Evolutionary conservation across 2,113 vertebrate genomes (phyloP), one percentile per base, ranked within the genome.

Genomic region (Pteropus alecto): DNA sequence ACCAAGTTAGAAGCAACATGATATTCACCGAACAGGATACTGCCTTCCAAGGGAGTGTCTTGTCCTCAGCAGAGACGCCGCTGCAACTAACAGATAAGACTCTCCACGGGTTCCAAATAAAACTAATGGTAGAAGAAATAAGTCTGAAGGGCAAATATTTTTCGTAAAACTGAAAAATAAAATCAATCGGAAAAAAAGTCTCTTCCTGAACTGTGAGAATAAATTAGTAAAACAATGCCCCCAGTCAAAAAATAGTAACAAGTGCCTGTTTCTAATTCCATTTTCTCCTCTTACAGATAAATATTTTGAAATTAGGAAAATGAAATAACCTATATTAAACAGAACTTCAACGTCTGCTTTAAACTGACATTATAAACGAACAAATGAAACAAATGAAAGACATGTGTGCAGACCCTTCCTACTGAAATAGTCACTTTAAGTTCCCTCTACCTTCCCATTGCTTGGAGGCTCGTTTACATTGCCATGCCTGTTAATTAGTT

Each of bases 261-360:
- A 38, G 9, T 93, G 58, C 5, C 5, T 51, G 6, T 51, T 61
- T 61, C 41, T 60, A 43, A 76, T 60, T 87, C 67, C 8, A 30
- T 77, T 77, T 33, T 28, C 48, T 15, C 71, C 60, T 58, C 48
- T 78, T 58, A 0, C 38, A 26, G 30, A 38, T 70, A 28, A 60
- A 78, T 70, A 48, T 61, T 91, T 86, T 91, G 58, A 95, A 90
- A 35, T 12, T 90, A 91, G 43, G 33, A 58, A 86, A 79, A 46
- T 91, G 73, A 79, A 73, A 78, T 61, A 58, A 60, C 12, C 35
- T 48, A 46, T 60, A 58, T 60, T 90, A 70, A 70, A 51, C 54
- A 54, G 21, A 90, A 82, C 61, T 63, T 48, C 5, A 0, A 41
- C 60, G 16, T 70, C 68, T 78, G 14, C 38, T 15, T 70, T 85